Evolutionary conservation across 2,113 vertebrate genomes (phyloP).

Genomic region (Microcebus jonahi): DNA sequence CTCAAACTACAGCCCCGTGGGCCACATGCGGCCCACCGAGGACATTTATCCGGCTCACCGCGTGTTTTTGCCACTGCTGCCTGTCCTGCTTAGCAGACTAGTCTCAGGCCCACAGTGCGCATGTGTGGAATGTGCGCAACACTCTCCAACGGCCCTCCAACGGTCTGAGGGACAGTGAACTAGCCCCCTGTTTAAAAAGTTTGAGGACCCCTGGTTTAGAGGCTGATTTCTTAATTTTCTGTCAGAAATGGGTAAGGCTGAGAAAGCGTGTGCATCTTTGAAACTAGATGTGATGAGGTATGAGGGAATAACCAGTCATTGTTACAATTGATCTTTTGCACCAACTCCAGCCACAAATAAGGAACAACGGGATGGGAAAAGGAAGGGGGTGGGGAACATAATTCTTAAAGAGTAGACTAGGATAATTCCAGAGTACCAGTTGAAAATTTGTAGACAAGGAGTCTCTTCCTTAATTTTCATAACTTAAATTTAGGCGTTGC

Average conservation of each 20-base stretch:
- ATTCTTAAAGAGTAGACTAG: not conserved
- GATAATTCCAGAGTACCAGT: slow-evolving; percentile 24
- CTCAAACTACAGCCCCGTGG: too few relatives aligned
- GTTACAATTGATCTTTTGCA: not conserved
- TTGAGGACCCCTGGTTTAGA: not conserved
- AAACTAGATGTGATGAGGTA: slow-evolving; percentile 17
- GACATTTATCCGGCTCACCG: too few relatives aligned
- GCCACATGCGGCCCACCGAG: too few relatives aligned
- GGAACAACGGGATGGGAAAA: not conserved
- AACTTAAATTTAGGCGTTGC: not conserved
- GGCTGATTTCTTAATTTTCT: slow-evolving; percentile 38
- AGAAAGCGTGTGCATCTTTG: slow-evolving; percentile 6
- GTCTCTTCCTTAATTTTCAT: slow-evolving; percentile 38
- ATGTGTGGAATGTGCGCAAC: too few relatives aligned
- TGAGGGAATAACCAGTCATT: not conserved
- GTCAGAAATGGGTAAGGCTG: not conserved
- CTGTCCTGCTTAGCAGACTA: too few relatives aligned
- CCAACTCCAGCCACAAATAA: not conserved
- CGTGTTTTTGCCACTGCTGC: too few relatives aligned
- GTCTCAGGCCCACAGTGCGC: too few relatives aligned
- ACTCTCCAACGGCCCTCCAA: too few relatives aligned
- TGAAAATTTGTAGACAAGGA: not conserved
- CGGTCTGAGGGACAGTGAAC: too few relatives aligned
- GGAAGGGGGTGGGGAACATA: not conserved
- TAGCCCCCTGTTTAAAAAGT: too few relatives aligned